Conservation (phyloP, 1,140 invertebrate genomes). For the Drosophila sp. region DNA sequence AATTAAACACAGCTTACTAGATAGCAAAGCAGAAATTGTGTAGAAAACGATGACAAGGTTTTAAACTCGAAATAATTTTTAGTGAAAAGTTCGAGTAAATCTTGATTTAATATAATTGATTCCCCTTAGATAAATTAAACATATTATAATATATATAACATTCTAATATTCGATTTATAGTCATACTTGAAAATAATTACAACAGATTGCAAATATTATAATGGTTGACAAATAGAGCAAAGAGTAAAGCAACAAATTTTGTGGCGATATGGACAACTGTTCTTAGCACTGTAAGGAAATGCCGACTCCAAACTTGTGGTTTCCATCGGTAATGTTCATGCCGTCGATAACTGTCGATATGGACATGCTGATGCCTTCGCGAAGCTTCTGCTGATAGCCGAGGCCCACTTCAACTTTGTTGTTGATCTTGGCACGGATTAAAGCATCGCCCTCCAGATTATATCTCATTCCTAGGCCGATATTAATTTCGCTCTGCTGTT, state of each 20-base stretch:
- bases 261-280: conserved; percentile 9
- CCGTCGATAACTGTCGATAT: conserved; percentile 54
- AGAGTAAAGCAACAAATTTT: conserved; percentile 17
- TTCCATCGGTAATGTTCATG: conserved; percentile 36
- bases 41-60: too few species aligned
- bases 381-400: conserved; percentile 66
- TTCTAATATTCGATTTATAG: background rate
- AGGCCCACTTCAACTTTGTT: conserved; percentile 53
- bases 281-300: conserved; percentile 58
- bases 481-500: background rate
- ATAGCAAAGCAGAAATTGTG: background rate
- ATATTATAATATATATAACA: background rate
- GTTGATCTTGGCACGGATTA: conserved; percentile 67
- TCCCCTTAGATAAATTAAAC: background rate
- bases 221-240: background rate
- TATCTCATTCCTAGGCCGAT: conserved; percentile 61
- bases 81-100: too few species aligned
- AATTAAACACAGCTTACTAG: background rate
- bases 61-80: too few species aligned
- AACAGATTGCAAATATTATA: background rate
- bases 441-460: conserved; percentile 52
- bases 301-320: conserved; percentile 64
- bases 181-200: background rate
- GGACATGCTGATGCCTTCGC: conserved; percentile 60
- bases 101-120: too few species aligned